Evolutionary conservation across 53 echinoderm and acorn worm species (phyloP), one percentile per base, ranked within the genome.

Genomic region (Hippasteria phrygiana): DNA sequence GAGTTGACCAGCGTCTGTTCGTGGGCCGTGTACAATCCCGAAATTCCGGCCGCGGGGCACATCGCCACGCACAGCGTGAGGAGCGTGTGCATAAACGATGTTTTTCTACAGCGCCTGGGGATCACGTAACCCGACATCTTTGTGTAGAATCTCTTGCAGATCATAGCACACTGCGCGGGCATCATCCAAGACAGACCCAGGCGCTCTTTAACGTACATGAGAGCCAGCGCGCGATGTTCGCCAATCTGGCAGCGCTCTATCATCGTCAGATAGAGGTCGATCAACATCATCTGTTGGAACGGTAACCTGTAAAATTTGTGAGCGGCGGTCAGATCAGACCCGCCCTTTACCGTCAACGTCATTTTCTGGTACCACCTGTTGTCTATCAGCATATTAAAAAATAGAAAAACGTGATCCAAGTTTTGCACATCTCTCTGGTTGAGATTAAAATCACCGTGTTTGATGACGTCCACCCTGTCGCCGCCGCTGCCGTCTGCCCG

Each of bases 281-380:
- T 9, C 54, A 79, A 29, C 80, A 79, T 79, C 55, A 79, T 6
- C 22, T 79, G 80, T 55, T 79, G 80, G 56, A 79, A 79, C 4
- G 80, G 80, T 1, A 55, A n/a, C 2, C 80, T 27, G 39, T 32
- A 78, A 50, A 78, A 35, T n/a, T n/a, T n/a, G 17, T 53, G 31
- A 5, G 55, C 20, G 1, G 20, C 18, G 5, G 31, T 28, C 80
- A 53, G 29, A 12, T 32, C 37, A 10, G 16, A 51, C n/a, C 56
- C 56, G 1, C 55, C 78, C 17, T 55, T 55, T 28, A 55, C 56
- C 33, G 55, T 55, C 56, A 55, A 26, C 5, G 56, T 55, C 55
- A 79, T 79, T 28, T 18, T 17, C 22, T 26, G 36, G 28, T 26
- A 46, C 77, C 77, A 77, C 13, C 77, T n/a, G 5, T 43, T 31